Evolutionary conservation across 2,888 invertebrate genomes (phyloP), one percentile per base, ranked within the genome.

Genomic region (Drosophila robusta): DNA sequence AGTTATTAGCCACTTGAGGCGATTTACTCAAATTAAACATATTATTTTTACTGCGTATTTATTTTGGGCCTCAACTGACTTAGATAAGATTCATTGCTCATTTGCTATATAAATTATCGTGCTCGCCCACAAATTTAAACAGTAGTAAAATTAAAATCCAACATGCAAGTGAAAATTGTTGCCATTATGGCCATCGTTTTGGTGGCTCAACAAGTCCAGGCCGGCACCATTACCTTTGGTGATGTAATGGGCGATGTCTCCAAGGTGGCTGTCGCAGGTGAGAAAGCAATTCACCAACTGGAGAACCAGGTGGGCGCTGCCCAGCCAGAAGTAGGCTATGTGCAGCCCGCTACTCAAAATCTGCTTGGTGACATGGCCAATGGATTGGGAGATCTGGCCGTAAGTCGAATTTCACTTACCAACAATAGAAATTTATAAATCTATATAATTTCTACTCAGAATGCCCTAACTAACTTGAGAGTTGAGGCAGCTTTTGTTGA

Each of bases 91-190:
- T 4, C 8, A 39, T 38, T 24, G 16, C 9, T 16, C 12, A 18
- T 36, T 39, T 6, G 42, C 24, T 24, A 62, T 85, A 82, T 82
- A 82, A 82, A 78, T 62, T 7, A 29, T 7, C 38, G 3, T 47
- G 55, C 1, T 11, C 8, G 32, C 3, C 36, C 4, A 1, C n/a
- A 9, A 55, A 44, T 9, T 34, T 9, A 51, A 51, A 58, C 49
- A 82, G 71, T 81, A 36, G 12, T 18, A 8, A 45, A 32, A 9
- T 18, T 16, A 44, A 58, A 18, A 55, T 54, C 36, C 39, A 79
- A 68, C 16, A 86, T 81, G 80, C 67, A 69, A 64, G 52, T 51
- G 5, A 44, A 63, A 74, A 9, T 75, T 11, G 2, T 82, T 11
- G 26, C 41, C 7, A n/a, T 73, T 24, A 42, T 82, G 8, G 56